Base-by-base conservation (phyloP, 2,888 invertebrate species). In the Campoplex capitator region DNA sequence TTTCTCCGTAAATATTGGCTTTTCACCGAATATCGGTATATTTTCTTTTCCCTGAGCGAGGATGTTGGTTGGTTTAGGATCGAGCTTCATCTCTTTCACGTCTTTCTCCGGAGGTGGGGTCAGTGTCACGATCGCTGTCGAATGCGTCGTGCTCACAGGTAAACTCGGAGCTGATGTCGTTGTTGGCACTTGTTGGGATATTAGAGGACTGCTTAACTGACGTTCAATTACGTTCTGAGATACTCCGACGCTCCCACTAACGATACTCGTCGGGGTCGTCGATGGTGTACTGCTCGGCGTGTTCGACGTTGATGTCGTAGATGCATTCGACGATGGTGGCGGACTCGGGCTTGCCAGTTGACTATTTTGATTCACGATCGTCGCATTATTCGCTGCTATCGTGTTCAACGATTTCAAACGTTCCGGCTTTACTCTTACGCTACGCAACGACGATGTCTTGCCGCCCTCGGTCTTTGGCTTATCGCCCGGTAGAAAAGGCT, bases 341-440 rank as follows among this genome's bases (percentile, higher is more conserved):
- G 94, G 92, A 90, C 93, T 94, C 56, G 94, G 92, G 89, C 93
- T 94, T 84, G 94, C 93, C 89, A 93, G 91, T 91, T 92, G 92
- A 83, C 73, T 90, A 81, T 90, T 85, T 90, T 92, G 92, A 80
- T 92, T 90, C 35, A 56, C 62, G 32, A 83, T 84, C 48, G 93
- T 88, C 71, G 90, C 88, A 32, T 90, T 92, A 75, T 89, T 90
- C n/a, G 94, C 93, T 88, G 93, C 93, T 85, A 93, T 93, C 68
- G 94, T 94, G 87, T 93, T 94, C 51, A 94, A 84, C 3, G 94
- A 94, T 88, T 94, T 94, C 38, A 94, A 93, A 28, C 95, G 94
- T 88, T 96, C 96, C 0, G 96, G 96, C 92, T 97, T 97, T 0
- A 97, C 97, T 11, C 97, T 94, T 48, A 97, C 96, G 58, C 96